Evolutionary conservation across 2,888 invertebrate genomes (phyloP).

Genomic region (Nephrotoma flavescens): DNA sequence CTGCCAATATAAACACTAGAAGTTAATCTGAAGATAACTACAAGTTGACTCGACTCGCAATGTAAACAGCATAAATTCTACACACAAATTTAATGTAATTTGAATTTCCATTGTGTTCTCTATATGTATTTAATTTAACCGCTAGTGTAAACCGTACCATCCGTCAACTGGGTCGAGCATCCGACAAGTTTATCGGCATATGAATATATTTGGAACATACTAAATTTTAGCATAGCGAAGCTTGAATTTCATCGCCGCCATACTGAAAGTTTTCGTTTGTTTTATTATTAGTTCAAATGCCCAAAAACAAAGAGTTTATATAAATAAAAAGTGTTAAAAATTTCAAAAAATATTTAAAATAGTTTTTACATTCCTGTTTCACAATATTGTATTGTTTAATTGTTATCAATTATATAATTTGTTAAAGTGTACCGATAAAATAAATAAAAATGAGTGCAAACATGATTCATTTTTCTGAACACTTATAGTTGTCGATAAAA

Average conservation of each 20-base stretch:
- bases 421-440: background rate
- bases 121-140: no score
- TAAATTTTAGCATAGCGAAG: background rate
- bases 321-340: background rate
- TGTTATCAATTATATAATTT: background rate
- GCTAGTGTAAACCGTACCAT: no score
- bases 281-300: background rate
- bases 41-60: no score
- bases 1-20: no score
- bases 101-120: no score
- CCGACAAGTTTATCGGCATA: background rate
- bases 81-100: no score
- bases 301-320: background rate
- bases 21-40: no score
- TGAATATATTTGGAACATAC: background rate
- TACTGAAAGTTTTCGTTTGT: background rate
- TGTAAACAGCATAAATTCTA: no score
- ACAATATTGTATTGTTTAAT: background rate
- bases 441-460: conserved; percentile 21
- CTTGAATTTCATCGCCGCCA: background rate
- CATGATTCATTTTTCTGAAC: conserved; percentile 22
- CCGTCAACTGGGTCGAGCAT: no score
- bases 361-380: background rate
- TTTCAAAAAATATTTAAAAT: background rate
- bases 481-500: conserved; percentile 19